These are phyloP conservation scores for Periphyllus acericola DNA, from an alignment of 2,888 invertebrate genomes.

Conservation along the genomic window DNA sequence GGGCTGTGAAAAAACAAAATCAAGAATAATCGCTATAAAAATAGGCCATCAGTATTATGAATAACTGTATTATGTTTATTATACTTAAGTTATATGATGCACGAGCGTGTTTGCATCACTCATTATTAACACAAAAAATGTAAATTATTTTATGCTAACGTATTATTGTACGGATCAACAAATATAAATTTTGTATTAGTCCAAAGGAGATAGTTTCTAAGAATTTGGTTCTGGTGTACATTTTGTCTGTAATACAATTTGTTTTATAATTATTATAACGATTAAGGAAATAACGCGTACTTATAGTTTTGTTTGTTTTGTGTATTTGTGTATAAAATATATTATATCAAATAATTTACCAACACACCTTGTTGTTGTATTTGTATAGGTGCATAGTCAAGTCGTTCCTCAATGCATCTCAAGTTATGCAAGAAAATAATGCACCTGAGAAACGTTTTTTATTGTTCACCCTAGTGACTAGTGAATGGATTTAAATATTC, in stretches of 20 bases:
- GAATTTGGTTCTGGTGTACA: conserved; percentile 8
- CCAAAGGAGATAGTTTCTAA: conserved; percentile 13
- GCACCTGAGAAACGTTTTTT: too few relatives aligned
- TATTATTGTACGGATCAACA: conserved; percentile 21
- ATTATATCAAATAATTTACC: not conserved
- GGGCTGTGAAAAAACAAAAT: conserved; percentile 60
- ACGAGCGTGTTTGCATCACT: not conserved
- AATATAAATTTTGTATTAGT: conserved; percentile 18
- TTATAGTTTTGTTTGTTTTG: conserved; percentile 46
- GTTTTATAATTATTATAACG: conserved; percentile 30
- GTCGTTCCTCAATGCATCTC: too few relatives aligned
- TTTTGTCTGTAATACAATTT: conserved; percentile 32
- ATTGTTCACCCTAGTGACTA: too few relatives aligned
- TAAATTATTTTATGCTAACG: not conserved
- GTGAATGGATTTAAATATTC: too few relatives aligned
- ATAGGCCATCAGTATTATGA: conserved; percentile 56
- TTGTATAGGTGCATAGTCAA: too few relatives aligned
- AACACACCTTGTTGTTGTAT: not conserved
- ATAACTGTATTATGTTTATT: conserved; percentile 28
- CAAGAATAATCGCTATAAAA: conserved; percentile 52
- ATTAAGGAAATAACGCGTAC: conserved; percentile 25
- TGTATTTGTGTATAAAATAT: conserved; percentile 46
- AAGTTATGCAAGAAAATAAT: too few relatives aligned
- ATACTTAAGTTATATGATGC: conserved; percentile 3
- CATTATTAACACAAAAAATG: not conserved